Evolutionary conservation across 1,140 invertebrate genomes (phyloP), one percentile per base, ranked within the genome.

Genomic region (Lutraria rhynchaena): DNA sequence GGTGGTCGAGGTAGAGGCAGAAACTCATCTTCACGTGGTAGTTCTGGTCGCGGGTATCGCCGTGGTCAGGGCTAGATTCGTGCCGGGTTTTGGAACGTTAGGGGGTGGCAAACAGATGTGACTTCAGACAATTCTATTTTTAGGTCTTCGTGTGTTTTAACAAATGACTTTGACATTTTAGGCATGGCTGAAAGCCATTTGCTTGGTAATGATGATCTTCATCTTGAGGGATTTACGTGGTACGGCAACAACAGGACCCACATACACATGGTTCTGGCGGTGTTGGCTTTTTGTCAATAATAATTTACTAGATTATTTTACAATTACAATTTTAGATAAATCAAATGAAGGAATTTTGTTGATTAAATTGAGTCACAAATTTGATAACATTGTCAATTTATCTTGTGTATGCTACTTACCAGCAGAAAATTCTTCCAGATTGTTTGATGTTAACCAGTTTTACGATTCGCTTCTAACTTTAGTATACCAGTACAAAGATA

Each of bases 341-440:
- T 63, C 61, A 15, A 35, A 65, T 37, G 74, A 75, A 27, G 71
- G 57, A 13, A 77, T 77, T 53, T 57, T 77, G 51, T 46, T 46
- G 15, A 17, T 65, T 19, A 77, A 77, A 55, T 22, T 77, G 27
- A n/a, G 19, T 9, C 60, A 51, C 37, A 77, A 77, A 19, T 49
- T 22, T 49, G 17, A 22, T 55, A 24, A 77, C 67, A 37, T 33
- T 63, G n/a, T 24, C 2, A 7, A 65, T 33, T 55, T 61, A 5
- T 44, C 60, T 24, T 77, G 74, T 67, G 61, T 65, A 4, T 77
- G 74, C 67, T 77, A 77, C 24, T n/a, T 77, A 4, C 74, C 74
- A 9, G 60, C 74, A 3, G 46, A 61, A n/a, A 63, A 65, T 29
- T 77, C 58, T 65, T 65, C 74, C 27, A 46, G 74, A 37, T 13